Evolutionary conservation across 1,140 invertebrate species (phyloP).

Genomic region (Anadara kagoshimensis): DNA sequence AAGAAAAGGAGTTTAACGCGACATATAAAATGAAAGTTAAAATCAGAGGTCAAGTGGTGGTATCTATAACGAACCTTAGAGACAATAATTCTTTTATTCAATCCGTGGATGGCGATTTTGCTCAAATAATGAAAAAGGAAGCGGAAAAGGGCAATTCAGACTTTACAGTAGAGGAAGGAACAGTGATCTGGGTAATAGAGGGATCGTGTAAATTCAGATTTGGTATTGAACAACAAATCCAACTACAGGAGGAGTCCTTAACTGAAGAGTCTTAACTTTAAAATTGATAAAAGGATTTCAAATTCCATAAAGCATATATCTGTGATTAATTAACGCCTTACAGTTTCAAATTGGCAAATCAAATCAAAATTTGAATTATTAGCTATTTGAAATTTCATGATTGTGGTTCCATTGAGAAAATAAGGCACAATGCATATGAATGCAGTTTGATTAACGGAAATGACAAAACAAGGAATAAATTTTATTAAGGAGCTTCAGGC

Average conservation of each 20-base stretch:
- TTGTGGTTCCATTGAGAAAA: too few species aligned
- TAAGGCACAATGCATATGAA: too few species aligned
- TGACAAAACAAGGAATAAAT: too few species aligned
- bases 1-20: conserved; percentile 73
- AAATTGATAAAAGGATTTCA: too few species aligned
- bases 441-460: too few species aligned
- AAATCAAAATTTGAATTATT: too few species aligned
- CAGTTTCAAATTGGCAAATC: too few species aligned
- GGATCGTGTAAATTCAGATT: conserved; percentile 70
- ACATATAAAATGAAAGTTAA: conserved; percentile 70
- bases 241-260: conserved; percentile 58
- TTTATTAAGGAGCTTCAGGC: too few species aligned
- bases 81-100: conserved; percentile 73
- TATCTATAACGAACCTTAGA: conserved; percentile 69
- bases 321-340: too few species aligned
- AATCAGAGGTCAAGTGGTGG: conserved; percentile 70
- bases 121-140: conserved; percentile 62
- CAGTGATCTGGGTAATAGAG: conserved; percentile 60
- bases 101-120: conserved; percentile 68
- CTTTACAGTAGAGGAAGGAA: conserved; percentile 57
- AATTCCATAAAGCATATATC: too few species aligned
- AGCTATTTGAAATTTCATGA: too few species aligned
- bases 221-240: conserved; percentile 71
- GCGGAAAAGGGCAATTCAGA: conserved; percentile 47
- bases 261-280: too few species aligned